Base-by-base conservation (phyloP, 2,113 vertebrate species). In the Pomatorhinus ruficollis region DNA sequence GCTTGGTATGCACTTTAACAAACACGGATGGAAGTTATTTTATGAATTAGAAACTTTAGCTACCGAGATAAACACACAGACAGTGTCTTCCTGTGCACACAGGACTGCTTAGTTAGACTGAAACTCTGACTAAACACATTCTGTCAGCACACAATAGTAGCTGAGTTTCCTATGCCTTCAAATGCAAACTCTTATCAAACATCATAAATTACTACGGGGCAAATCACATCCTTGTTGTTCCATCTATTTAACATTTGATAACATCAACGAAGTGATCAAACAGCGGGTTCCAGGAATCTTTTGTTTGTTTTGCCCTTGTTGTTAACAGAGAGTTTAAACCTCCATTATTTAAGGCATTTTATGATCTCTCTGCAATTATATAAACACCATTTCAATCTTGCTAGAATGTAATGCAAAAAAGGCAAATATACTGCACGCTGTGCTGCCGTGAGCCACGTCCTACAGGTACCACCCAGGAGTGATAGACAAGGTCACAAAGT, bases 41-140 rank as follows among this genome's bases (percentile, higher is more conserved):
- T 79, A 86, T 77, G 70, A 95, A 54, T 83, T 90, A 92, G 75
- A 90, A 93, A 68, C 71, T 93, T 75, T 27, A 78, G 49, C n/a
- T 70, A 3, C 16, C 37, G 80, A 79, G 52, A 88, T 84, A 94
- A 94, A 97, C 45, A 90, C 23, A 94, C 21, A 91, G 78, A 53
- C 77, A 83, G 50, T 21, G 71, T 44, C 93, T 96, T 97, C 96
- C 93, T 94, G 88, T 81, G 64, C 47, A 71, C 63, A 66, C 1
- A 61, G 60, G 31, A 59, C 45, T 56, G 76, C 80, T 95, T 83
- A 92, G 80, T 76, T 85, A 95, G 87, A 97, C 47, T 71, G 95
- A 97, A 97, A 95, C 94, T 87, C 88, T 97, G 95, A 97, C 96
- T 97, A 94, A 96, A 97, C 92, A 95, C 35, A 95, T 69, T 96